Evolutionary conservation across 2,797 vertebrate species (phyloP).

Genomic region (Alectoris magna): DNA sequence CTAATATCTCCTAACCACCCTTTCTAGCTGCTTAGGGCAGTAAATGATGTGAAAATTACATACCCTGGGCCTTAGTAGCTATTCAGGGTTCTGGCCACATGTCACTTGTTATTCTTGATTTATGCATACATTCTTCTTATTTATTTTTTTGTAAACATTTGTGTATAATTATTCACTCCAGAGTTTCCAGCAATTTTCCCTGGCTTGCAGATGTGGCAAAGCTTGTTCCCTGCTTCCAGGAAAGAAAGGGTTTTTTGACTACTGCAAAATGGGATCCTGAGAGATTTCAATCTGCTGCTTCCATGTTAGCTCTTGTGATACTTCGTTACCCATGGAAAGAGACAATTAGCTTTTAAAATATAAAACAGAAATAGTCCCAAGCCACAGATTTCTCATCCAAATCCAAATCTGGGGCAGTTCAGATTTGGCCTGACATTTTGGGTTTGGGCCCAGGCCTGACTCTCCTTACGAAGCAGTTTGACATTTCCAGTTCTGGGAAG

Average conservation of each 20-base stretch:
- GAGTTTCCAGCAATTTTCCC: conserved; percentile 60
- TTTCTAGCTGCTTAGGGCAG: conserved; percentile 22
- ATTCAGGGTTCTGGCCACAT: conserved; percentile 41
- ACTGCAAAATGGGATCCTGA: conserved; percentile 41
- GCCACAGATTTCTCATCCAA: conserved; percentile 52
- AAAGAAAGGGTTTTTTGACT: background rate
- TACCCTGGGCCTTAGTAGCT: conserved; percentile 5
- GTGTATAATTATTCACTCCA: conserved; percentile 61
- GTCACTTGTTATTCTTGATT: conserved; percentile 63
- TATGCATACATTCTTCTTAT: conserved; percentile 51
- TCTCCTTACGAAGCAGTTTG: conserved; percentile 46
- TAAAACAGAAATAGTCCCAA: conserved; percentile 55
- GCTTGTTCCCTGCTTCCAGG: background rate
- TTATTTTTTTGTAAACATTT: conserved; percentile 68
- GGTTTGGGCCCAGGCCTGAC: conserved; percentile 19
- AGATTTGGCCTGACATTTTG: conserved; percentile 51
- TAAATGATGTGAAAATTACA: conserved; percentile 65
- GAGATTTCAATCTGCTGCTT: conserved; percentile 25
- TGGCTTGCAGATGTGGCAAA: conserved; percentile 49
- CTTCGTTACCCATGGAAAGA: conserved; percentile 29
- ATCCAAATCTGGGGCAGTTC: conserved; percentile 51
- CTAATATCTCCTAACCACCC: conserved; percentile 21
- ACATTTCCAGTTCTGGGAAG: conserved; percentile 65
- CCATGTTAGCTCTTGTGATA: background rate
- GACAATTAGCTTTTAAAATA: conserved; percentile 44